Base-by-base conservation (phyloP, 2,888 invertebrate species). In the Oscheius sp. region DNA sequence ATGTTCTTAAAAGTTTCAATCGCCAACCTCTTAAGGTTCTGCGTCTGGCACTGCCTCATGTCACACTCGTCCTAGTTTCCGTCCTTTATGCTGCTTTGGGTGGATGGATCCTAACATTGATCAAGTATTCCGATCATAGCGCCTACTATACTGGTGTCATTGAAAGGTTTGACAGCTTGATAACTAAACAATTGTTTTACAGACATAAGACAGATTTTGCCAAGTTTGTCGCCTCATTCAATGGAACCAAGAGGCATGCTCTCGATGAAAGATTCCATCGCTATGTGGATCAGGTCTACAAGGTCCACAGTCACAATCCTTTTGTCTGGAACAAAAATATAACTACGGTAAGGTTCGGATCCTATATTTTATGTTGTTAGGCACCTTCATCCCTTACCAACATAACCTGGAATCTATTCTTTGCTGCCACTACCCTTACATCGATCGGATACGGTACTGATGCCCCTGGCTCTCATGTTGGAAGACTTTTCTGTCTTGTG, bases 1-100 rank as follows among this genome's bases (percentile, higher is more conserved):
- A 2, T 2, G 9, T 29, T 51, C 13, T 21, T 42, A 62, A 9
- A 21, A 35, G 1, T 37, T 13, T 33, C 35, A 51, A 4, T 47
- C 3, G 42, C 42, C 42, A 42, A 37, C 4, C 21, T 55, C 55
- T 76, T 32, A 59, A 87, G 85, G 87, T 88, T n/a, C 84, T 88
- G 42, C 84, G 86, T 4, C 79, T 87, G 13, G 86, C 88, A 9
- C 83, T 88, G n/a, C 88, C 88, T 1, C 88, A 88, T 74, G 84
- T 88, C 66, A 84, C 84, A 2, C 81, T 88, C 35, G 79, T 88
- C 29, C 63, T 85, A n/a, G 83, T 88, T 10, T 88, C 87, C 4
- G 76, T 86, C 11, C 42, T 77, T 35, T 88, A 88, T 72, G 87
- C 86, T n/a, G 73, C 85, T 29, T 76, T 83, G 35, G 87, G 87